These are phyloP conservation scores for Macrotrachela quadricornifera DNA, from an alignment of 1,140 invertebrate species.

Conservation along the genomic window DNA sequence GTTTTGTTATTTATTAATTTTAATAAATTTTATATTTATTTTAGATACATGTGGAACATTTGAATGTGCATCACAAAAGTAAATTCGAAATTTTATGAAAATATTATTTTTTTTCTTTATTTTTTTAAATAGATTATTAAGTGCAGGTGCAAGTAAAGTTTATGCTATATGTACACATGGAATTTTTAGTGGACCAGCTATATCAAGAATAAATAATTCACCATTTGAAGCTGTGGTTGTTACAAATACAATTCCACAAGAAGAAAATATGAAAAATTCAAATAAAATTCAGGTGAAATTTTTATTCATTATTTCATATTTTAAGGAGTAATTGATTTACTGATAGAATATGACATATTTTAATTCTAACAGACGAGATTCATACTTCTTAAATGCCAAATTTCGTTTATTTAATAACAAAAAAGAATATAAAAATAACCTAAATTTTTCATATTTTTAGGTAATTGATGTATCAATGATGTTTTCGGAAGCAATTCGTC, in stretches of 20 bases:
- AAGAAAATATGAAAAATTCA: conserved; percentile 79
- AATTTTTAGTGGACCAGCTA: conserved; percentile 86
- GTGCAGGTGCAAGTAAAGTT: conserved; percentile 78
- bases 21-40: no score
- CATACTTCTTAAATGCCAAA: no score
- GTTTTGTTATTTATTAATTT: no score
- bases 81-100: no score
- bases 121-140: conserved; percentile 28
- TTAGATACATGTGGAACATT: conserved; percentile 88
- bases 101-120: no score
- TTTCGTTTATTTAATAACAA: no score
- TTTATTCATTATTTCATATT: no score
- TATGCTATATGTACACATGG: conserved; percentile 95
- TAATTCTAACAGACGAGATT: no score
- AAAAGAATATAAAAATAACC: background rate
- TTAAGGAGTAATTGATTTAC: no score
- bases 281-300: conserved; percentile 63
- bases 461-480: conserved; percentile 93
- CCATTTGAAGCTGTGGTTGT: conserved; percentile 91
- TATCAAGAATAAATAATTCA: conserved; percentile 79
- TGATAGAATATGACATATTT: no score
- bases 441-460: conserved; percentile 37
- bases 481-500: conserved; percentile 78
- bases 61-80: conserved; percentile 73
- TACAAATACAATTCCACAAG: conserved; percentile 97